A percentile compares a stretch with the other conserved stretches of the same genome.
These are phyloP conservation scores for Chaetogeoica ovagalla DNA, from an alignment of 2,888 invertebrate species.

Conservation along the genomic window DNA sequence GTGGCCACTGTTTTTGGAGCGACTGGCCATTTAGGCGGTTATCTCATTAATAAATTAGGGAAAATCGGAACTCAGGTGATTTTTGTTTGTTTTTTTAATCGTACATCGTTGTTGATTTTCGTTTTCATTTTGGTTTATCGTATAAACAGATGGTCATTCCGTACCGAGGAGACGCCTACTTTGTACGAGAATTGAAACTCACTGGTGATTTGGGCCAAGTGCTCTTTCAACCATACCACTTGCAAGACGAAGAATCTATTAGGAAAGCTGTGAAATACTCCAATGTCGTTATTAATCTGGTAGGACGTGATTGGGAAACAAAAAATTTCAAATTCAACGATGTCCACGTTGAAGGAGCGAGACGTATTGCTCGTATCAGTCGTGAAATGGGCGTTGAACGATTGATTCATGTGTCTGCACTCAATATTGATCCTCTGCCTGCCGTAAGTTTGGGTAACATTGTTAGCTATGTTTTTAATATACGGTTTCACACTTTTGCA, in stretches of 20 bases:
- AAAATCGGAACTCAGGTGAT: constrained; percentile 78
- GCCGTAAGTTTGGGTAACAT: constrained; percentile 39
- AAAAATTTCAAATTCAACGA: constrained; percentile 84
- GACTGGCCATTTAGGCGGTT: constrained; percentile 85
- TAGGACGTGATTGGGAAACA: constrained; percentile 91
- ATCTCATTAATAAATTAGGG: constrained; percentile 87
- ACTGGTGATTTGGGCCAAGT: constrained; percentile 95
- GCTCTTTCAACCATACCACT: constrained; percentile 80
- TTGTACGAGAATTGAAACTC: constrained; percentile 73
- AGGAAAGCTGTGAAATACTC: constrained; percentile 86
- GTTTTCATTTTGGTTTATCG: constrained; percentile 46
- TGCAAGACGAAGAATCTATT: constrained; percentile 85
- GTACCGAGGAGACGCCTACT: constrained; percentile 84
- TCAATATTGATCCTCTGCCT: constrained; percentile 68
- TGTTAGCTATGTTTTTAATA: neutral
- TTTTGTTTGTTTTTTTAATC: neutral
- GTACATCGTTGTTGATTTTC: neutral
- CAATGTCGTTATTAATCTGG: constrained; percentile 93
- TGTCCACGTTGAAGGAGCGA: constrained; percentile 84
- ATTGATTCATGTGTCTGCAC: constrained; percentile 87
- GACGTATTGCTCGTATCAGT: constrained; percentile 75
- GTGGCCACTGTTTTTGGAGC: constrained; percentile 98
- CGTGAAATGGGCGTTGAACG: constrained; percentile 83
- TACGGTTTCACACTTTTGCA: neutral
- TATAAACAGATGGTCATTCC: constrained; percentile 82